phyloP scores from a whole-genome alignment of 2,113 vertebrate species.

The Stigmatopora argus region DNA sequence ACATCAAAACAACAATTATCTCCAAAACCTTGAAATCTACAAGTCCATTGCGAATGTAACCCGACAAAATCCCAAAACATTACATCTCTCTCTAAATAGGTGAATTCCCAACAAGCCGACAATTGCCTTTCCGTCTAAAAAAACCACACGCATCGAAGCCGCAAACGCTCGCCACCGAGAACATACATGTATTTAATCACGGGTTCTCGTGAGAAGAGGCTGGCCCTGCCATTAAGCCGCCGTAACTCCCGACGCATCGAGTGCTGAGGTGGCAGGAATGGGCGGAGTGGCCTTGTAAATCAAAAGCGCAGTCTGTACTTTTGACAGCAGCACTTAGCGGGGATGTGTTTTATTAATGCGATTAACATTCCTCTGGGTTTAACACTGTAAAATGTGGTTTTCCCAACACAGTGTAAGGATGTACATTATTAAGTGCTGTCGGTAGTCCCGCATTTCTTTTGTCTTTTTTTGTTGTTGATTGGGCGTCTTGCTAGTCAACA shows the following conservation, averaged over 20 bases:
- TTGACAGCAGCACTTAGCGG: constrained; percentile 52
- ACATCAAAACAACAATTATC: too few relatives aligned
- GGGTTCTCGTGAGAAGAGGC: neutral
- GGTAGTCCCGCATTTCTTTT: constrained; percentile 5
- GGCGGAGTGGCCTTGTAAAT: constrained; percentile 52
- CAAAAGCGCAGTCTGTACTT: constrained; percentile 44
- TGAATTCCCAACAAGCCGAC: neutral
- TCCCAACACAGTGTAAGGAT: constrained; percentile 16
- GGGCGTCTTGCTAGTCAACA: too few relatives aligned
- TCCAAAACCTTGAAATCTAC: too few relatives aligned
- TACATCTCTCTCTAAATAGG: too few relatives aligned
- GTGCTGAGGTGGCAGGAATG: constrained; percentile 31
- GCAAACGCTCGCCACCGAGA: neutral
- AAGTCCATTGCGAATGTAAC: too few relatives aligned
- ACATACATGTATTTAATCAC: neutral
- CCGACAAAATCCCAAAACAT: too few relatives aligned
- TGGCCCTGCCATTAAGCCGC: constrained; percentile 11
- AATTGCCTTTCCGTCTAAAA: neutral
- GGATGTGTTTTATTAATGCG: constrained; percentile 56
- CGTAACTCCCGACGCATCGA: constrained; percentile 15
- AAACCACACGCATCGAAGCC: neutral
- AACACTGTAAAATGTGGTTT: constrained; percentile 19
- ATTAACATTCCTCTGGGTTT: constrained; percentile 60
- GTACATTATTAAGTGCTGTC: constrained; percentile 12
- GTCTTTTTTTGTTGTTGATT: neutral